Evolutionary conservation across 2,797 vertebrate species (phyloP), one percentile per base, ranked within the genome.

Genomic region (Brachymystax lenok): DNA sequence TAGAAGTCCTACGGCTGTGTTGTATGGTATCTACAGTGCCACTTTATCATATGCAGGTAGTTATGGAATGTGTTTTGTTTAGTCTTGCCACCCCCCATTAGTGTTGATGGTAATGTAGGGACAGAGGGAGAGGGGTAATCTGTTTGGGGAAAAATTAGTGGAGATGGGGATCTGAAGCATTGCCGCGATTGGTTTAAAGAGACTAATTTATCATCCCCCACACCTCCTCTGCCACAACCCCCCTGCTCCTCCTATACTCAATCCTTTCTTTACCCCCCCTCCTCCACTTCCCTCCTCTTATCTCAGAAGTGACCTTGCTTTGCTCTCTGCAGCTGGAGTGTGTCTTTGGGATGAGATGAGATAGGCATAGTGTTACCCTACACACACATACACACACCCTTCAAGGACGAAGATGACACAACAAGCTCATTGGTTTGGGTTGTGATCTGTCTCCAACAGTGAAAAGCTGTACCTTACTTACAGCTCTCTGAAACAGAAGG

Each of bases 241-340:
- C 5, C 24, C 24, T 68, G 56, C 28, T 74, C 35, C 27, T 73
- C 24, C 52, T 52, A 14, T 12, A 51, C 50, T 3, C 68, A n/a
- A 35, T 40, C 33, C 30, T 27, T 46, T 61, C 16, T 27, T 51
- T 16, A 2, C 17, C 68, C 66, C 68, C 66, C 1, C 63, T n/a
- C 50, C 19, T 74, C 27, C 17, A 6, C 27, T 28, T 24, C 69
- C 19, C 16, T 73, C 80, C 79, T 80, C 77, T 75, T 73, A 71
- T 84, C 75, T 78, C 61, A 75, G 88, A 80, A 89, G 86, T 89
- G 85, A 84, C 88, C 86, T 89, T 87, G 75, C 78, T 80, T 78
- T 83, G n/a, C 13, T 54, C 14, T n/a, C 16, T n/a, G 46, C 68
- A 59, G 67, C 71, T 66, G 56, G 28, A 59, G 69, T 76, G 82